A percentile compares a stretch with the other conserved stretches of the same genome.
Evolutionary conservation across 2,888 invertebrate species (phyloP).

Genomic region (Hesperia comma): DNA sequence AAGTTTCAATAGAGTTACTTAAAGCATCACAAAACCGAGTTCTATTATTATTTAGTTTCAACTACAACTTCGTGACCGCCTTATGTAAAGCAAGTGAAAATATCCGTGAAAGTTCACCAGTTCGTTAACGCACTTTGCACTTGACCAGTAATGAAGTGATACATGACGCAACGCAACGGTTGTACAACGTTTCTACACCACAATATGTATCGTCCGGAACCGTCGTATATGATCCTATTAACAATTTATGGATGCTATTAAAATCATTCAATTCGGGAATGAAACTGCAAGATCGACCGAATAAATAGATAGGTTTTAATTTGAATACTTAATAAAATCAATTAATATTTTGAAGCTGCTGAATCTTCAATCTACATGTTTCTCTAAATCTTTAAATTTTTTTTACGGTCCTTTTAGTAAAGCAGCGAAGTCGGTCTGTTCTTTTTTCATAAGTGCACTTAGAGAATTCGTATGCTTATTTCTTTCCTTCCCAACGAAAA

Average conservation of each 20-base stretch:
- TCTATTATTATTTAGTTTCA: no score
- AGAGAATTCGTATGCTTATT: no score
- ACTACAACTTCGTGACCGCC: conserved; percentile 17
- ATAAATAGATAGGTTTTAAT: background rate
- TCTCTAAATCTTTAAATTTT: no score
- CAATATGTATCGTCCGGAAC: conserved; percentile 2
- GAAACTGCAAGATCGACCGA: background rate
- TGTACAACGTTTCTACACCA: conserved; percentile 24
- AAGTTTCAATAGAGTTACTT: no score
- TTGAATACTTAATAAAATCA: no score
- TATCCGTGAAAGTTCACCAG: conserved; percentile 65
- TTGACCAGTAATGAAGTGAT: conserved; percentile 56
- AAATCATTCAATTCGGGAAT: background rate
- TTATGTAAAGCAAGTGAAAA: conserved; percentile 56
- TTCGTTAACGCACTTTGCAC: conserved; percentile 71
- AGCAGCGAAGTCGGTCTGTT: no score
- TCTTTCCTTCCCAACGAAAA: no score
- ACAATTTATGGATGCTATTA: background rate
- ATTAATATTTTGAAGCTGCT: no score
- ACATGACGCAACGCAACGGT: conserved; percentile 41
- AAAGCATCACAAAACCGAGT: no score
- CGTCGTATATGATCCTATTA: background rate
- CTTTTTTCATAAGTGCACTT: no score
- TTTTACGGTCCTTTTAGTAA: no score
- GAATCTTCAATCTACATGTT: no score